Evolutionary conservation across 2,113 vertebrate species (phyloP).

Genomic region (Chamaea fasciata): DNA sequence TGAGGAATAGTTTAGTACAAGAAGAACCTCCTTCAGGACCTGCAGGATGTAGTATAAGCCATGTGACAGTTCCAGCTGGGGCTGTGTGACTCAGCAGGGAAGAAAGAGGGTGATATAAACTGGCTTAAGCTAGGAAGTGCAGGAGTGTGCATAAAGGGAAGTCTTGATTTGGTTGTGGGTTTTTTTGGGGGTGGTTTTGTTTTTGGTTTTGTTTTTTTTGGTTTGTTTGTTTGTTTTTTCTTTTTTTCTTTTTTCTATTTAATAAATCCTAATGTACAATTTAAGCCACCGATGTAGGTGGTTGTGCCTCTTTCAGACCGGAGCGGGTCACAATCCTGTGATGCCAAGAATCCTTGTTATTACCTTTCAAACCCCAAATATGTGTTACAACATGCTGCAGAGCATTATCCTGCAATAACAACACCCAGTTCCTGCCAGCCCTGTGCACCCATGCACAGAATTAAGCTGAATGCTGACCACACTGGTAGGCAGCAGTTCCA

Average conservation of each 20-base stretch:
- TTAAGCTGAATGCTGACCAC: accelerated
- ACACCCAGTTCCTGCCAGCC: not conserved
- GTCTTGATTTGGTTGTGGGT: not conserved
- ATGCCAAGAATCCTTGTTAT: not conserved
- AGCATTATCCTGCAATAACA: not conserved
- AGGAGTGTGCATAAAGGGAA: not conserved
- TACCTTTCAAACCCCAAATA: not conserved
- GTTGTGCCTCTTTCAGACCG: not conserved
- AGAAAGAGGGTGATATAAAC: not conserved
- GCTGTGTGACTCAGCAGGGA: not conserved
- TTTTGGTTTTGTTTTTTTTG: too few species aligned
- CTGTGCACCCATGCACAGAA: too few species aligned
- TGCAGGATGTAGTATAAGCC: not conserved
- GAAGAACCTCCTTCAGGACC: not conserved
- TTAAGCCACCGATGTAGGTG: not conserved
- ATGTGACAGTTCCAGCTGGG: not conserved
- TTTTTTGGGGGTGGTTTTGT: too few species aligned
- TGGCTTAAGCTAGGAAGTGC: not conserved
- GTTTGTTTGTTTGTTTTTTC: too few species aligned
- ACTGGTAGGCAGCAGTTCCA: accelerated
- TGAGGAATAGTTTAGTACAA: not conserved
- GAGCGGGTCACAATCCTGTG: not conserved
- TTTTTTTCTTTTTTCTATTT: not conserved
- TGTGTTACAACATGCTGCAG: accelerated
- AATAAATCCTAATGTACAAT: not conserved